A percentile compares a stretch with the other conserved stretches of the same genome.
Conservation (phyloP, 2,113 vertebrate genomes). For the Hippoglossus stenolepis region DNA sequence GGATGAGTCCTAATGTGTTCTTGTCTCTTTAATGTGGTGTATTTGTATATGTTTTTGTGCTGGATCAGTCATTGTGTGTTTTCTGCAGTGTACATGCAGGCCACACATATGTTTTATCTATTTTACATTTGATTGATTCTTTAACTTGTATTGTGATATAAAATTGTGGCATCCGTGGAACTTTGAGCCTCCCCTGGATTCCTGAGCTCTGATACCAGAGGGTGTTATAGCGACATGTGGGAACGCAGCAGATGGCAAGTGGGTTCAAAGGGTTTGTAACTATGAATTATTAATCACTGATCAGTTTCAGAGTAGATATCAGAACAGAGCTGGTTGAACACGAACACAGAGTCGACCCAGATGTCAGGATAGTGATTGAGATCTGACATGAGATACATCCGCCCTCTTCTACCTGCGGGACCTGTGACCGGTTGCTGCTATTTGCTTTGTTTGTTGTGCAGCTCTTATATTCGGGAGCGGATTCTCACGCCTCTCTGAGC, state of each 20-base stretch:
- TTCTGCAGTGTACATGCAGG: no score
- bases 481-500: conserved; percentile 55
- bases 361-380: neutral
- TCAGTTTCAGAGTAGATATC: conserved; percentile 13
- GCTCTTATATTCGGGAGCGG: conserved; percentile 21
- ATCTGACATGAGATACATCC: conserved; percentile 4
- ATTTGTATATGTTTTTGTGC: no score
- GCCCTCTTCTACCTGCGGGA: neutral
- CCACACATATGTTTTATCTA: no score
- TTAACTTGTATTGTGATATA: no score
- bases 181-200: conserved; percentile 46
- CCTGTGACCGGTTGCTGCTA: conserved; percentile 32
- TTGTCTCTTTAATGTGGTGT: no score
- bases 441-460: conserved; percentile 37
- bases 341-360: neutral
- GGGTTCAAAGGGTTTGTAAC: neutral
- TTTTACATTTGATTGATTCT: no score
- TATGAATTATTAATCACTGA: conserved; percentile 66
- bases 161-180: neutral
- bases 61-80: no score
- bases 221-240: conserved; percentile 30
- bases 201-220: conserved; percentile 47
- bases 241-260: conserved; percentile 55
- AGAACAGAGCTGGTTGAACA: conserved; percentile 7
- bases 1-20: no score